phyloP scores from a whole-genome alignment of 2,797 vertebrate genomes.

The Sebastes cheni region DNA sequence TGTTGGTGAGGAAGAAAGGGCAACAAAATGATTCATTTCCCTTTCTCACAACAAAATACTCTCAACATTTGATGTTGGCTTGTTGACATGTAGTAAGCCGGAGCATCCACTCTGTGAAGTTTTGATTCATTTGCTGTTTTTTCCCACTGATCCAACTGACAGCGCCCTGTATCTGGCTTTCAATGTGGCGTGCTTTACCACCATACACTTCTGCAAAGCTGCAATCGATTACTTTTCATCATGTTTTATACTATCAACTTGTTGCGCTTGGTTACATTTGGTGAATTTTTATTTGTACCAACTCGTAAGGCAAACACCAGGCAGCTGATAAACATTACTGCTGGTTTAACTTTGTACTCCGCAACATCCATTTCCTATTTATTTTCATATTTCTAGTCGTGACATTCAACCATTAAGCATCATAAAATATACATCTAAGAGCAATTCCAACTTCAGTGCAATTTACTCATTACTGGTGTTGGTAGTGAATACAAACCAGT shows the following conservation, averaged over 20 bases:
- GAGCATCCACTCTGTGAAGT: slow-evolving; percentile 18
- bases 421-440: slow-evolving; percentile 27
- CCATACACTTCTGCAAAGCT: slow-evolving; percentile 24
- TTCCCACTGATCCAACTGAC: slow-evolving; percentile 23
- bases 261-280: slow-evolving; percentile 61
- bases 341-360: slow-evolving; percentile 36
- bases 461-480: background rate
- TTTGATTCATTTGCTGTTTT: slow-evolving; percentile 57
- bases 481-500: background rate
- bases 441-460: background rate
- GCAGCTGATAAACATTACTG: slow-evolving; percentile 72
- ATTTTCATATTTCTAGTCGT: slow-evolving; percentile 35
- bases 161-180: slow-evolving; percentile 23
- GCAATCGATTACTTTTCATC: slow-evolving; percentile 63
- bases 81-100: slow-evolving; percentile 38
- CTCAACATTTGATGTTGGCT: slow-evolving; percentile 26
- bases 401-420: slow-evolving; percentile 25
- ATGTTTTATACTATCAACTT: slow-evolving; percentile 23
- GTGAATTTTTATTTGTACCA: slow-evolving; percentile 60
- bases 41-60: slow-evolving; percentile 18
- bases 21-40: slow-evolving; percentile 40
- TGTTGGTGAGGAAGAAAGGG: slow-evolving; percentile 1
- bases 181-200: slow-evolving; percentile 14
- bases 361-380: slow-evolving; percentile 40
- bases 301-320: slow-evolving; percentile 68